Percentiles rank a stretch among this genome's conserved stretches.
Conservation (phyloP, 1,140 invertebrate species). For the Drepana arcuata region DNA sequence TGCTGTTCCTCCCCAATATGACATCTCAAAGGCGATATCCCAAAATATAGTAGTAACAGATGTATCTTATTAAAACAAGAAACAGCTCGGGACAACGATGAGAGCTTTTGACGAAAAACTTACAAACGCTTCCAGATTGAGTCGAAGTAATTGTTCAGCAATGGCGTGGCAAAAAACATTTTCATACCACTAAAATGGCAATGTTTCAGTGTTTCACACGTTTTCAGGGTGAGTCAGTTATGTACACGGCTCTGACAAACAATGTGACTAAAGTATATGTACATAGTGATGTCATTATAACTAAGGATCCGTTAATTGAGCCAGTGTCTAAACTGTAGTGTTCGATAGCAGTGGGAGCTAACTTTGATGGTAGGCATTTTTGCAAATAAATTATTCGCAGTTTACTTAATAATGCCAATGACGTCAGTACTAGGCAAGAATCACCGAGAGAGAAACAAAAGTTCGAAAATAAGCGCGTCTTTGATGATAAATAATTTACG, state of each 20-base stretch:
- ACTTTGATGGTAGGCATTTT: constrained; percentile 35
- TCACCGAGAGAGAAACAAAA: constrained; percentile 58
- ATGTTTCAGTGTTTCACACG: constrained; percentile 34
- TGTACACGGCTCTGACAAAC: constrained; percentile 43
- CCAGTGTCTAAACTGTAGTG: constrained; percentile 26
- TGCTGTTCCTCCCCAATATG: constrained; percentile 21
- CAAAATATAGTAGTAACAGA: constrained; percentile 36
- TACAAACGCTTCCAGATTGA: neutral
- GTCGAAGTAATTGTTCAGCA: neutral
- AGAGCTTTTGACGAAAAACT: constrained; percentile 14
- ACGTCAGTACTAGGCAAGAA: constrained; percentile 46
- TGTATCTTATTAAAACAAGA: constrained; percentile 28
- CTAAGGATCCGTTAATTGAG: no score
- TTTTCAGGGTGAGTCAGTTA: constrained; percentile 46
- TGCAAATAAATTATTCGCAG: constrained; percentile 21
- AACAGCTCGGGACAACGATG: constrained; percentile 20
- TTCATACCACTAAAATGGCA: neutral
- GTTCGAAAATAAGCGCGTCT: constrained; percentile 63
- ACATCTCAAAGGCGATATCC: constrained; percentile 22
- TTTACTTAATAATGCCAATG: constrained; percentile 40
- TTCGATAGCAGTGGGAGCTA: constrained; percentile 33
- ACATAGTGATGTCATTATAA: constrained; percentile 46
- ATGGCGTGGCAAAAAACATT: neutral
- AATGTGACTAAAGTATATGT: constrained; percentile 22
- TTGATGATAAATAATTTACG: constrained; percentile 71